phyloP scores from a whole-genome alignment of 2,797 vertebrate species.

The Hephaestus fuliginosus region DNA sequence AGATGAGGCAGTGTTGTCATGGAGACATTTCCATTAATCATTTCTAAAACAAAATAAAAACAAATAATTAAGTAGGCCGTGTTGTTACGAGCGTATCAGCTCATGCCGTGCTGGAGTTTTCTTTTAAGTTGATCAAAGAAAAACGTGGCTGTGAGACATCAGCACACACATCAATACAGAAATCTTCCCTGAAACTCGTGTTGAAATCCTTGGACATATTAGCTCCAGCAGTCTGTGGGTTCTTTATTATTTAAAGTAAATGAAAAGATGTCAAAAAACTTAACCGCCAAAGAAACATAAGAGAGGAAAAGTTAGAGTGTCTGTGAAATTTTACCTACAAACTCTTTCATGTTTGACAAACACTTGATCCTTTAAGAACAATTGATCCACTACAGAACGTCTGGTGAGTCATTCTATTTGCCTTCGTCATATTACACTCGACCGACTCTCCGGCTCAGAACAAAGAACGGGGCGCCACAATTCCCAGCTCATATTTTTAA shows the following conservation, averaged over 20 bases:
- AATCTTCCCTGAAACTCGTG: constrained; percentile 16
- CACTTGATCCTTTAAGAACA: constrained; percentile 65
- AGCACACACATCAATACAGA: constrained; percentile 34
- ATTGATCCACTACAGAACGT: constrained; percentile 54
- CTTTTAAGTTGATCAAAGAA: constrained; percentile 62
- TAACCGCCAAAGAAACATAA: constrained; percentile 31
- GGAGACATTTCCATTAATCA: constrained; percentile 27
- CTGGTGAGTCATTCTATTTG: constrained; percentile 58
- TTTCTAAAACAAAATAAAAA: constrained; percentile 37
- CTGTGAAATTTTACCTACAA: constrained; percentile 30
- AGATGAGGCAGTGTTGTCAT: constrained; percentile 1
- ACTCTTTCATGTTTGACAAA: constrained; percentile 49
- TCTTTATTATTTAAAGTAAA: constrained; percentile 32
- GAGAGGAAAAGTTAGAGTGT: constrained; percentile 29
- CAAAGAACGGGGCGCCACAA: constrained; percentile 53
- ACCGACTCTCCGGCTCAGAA: constrained; percentile 45
- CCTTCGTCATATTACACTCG: constrained; percentile 55
- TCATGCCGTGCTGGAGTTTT: constrained; percentile 42
- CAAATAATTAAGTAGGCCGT: constrained; percentile 17
- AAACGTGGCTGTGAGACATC: constrained; percentile 35
- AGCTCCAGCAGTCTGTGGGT: constrained; percentile 18
- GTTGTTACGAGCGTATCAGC: constrained; percentile 8
- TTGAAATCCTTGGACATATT: constrained; percentile 28
- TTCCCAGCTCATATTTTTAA: constrained; percentile 74
- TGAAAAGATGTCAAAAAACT: constrained; percentile 37